phyloP scores from a whole-genome alignment of 2,113 vertebrate species.

The Chaetops frenatus region DNA sequence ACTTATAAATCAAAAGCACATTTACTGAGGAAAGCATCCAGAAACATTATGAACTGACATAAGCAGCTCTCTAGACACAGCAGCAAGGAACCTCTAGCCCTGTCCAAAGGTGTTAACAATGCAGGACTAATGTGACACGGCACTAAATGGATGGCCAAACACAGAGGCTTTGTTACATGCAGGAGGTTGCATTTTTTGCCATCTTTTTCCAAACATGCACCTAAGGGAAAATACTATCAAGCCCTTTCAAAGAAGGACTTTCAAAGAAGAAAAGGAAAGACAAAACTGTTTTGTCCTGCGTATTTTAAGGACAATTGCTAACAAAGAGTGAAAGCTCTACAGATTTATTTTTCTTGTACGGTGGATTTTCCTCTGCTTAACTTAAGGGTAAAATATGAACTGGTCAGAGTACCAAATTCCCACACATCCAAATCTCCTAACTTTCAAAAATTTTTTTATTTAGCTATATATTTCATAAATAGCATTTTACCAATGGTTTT shows the following conservation, averaged over 20 bases:
- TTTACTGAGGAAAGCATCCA: not conserved
- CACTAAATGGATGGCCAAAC: constrained; percentile 39
- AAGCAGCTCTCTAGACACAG: not conserved
- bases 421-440: not conserved
- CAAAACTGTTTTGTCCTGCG: not conserved
- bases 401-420: not conserved
- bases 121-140: constrained; percentile 11
- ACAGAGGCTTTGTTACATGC: not conserved
- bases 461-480: not conserved
- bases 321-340: not conserved
- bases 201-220: not conserved
- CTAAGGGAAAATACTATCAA: not conserved
- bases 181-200: not conserved
- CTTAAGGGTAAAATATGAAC: not conserved
- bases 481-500: not conserved
- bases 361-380: not conserved
- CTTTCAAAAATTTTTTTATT: not conserved
- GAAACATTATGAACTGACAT: not conserved
- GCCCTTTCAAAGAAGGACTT: not conserved
- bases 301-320: not conserved
- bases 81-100: constrained; percentile 31
- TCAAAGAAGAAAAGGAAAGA: not conserved
- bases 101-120: constrained; percentile 41
- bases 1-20: not conserved
- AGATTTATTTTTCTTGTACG: rapidly evolving